phyloP scores from a whole-genome alignment of 2,888 invertebrate genomes.

The Drosophila histrio region DNA sequence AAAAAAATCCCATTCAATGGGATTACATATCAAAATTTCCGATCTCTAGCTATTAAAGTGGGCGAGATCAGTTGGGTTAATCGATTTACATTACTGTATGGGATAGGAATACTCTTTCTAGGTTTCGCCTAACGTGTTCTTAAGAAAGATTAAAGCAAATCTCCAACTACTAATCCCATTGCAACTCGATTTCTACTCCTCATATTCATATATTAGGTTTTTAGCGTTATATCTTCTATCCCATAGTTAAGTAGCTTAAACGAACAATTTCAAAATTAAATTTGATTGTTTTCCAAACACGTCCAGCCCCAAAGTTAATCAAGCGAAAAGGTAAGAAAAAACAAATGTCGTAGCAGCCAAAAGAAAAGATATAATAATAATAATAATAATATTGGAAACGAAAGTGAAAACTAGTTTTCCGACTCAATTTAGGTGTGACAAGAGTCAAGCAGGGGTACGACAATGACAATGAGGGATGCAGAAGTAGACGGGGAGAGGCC shows the following conservation, averaged over 20 bases:
- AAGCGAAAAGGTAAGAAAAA: constrained; percentile 30
- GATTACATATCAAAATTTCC: background rate
- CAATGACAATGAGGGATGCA: background rate
- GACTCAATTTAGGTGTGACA: constrained; percentile 42
- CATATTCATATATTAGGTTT: background rate
- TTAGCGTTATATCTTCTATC: background rate
- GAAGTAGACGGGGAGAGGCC: background rate
- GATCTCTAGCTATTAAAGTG: background rate
- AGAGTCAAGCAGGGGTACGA: background rate
- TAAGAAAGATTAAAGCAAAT: background rate
- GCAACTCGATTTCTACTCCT: background rate
- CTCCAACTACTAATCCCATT: background rate
- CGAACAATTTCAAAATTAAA: background rate
- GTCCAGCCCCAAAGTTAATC: constrained; percentile 30
- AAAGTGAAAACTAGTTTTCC: constrained; percentile 49
- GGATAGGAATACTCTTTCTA: background rate
- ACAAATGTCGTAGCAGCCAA: constrained; percentile 1
- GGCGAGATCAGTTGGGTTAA: background rate
- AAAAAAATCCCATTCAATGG: background rate
- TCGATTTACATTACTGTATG: background rate
- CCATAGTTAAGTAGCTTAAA: background rate
- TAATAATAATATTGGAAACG: constrained; percentile 29
- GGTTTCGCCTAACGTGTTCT: too few species aligned
- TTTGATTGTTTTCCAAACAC: constrained; percentile 18
- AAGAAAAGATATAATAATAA: constrained; percentile 15